Evolutionary conservation across 2,797 vertebrate species (phyloP).

Genomic region (Tapirus indicus): DNA sequence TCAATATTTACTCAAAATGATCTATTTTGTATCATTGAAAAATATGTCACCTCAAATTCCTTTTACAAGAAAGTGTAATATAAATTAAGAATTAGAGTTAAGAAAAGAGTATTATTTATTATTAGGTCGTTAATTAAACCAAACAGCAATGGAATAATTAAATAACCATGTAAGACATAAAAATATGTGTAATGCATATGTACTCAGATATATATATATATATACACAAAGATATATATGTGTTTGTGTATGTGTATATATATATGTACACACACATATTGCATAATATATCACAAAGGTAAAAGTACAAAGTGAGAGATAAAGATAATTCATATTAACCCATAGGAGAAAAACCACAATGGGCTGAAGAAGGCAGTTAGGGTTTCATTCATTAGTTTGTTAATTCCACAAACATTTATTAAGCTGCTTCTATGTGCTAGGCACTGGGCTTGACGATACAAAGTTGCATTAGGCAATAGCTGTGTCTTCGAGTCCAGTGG

Average conservation of each 20-base stretch:
- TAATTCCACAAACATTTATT: background rate
- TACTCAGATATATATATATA: background rate
- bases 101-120: background rate
- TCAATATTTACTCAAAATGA: background rate
- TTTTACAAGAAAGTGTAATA: background rate
- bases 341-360: background rate
- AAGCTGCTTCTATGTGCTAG: background rate
- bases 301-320: background rate
- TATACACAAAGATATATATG: background rate
- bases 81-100: background rate
- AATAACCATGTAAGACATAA: background rate
- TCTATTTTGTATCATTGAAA: background rate
- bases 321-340: slow-evolving; percentile 13
- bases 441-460: background rate
- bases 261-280: background rate
- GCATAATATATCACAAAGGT: background rate
- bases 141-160: background rate
- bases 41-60: background rate
- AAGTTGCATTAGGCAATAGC: background rate
- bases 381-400: background rate
- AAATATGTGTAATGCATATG: background rate
- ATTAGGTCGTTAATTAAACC: background rate
- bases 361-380: background rate
- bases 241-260: background rate
- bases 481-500: background rate